Conservation (phyloP, 2,888 invertebrate species). For the Colostygia pectinataria region DNA sequence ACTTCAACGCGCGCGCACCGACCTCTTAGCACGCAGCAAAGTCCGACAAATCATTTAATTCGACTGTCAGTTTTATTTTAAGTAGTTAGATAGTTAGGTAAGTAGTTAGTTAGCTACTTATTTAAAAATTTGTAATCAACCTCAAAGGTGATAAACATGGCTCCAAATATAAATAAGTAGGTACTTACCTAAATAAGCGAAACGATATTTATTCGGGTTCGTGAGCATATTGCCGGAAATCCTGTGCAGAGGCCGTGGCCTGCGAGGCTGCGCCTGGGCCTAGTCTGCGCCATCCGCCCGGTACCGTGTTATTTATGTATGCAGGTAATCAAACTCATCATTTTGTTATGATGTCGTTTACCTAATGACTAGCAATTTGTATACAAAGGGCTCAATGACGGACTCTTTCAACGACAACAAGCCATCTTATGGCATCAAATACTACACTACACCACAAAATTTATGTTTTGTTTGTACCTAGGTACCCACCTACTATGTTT, state of each 20-base stretch:
- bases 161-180: too few species aligned
- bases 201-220: conserved; percentile 54
- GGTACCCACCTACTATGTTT: not conserved
- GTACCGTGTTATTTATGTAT: conserved; percentile 41
- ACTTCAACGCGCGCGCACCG: conserved; percentile 33
- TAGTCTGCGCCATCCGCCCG: conserved; percentile 43
- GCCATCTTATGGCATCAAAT: conserved; percentile 23
- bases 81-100: too few species aligned
- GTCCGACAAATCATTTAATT: too few species aligned
- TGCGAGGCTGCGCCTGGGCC: conserved; percentile 60
- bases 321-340: conserved; percentile 38
- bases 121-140: too few species aligned
- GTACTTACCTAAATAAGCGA: conserved; percentile 38
- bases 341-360: conserved; percentile 40
- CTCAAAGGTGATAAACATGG: too few species aligned
- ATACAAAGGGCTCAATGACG: conserved; percentile 23
- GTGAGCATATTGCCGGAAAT: conserved; percentile 75
- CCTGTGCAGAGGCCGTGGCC: conserved; percentile 69
- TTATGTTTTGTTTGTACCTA: too few species aligned
- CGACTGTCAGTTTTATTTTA: too few species aligned
- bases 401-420: conserved; percentile 22
- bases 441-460: too few species aligned
- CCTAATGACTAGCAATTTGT: conserved; percentile 36
- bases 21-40: too few species aligned
- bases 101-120: too few species aligned